Base-by-base conservation (phyloP, 2,113 vertebrate species). In the Phocoena sinus region DNA sequence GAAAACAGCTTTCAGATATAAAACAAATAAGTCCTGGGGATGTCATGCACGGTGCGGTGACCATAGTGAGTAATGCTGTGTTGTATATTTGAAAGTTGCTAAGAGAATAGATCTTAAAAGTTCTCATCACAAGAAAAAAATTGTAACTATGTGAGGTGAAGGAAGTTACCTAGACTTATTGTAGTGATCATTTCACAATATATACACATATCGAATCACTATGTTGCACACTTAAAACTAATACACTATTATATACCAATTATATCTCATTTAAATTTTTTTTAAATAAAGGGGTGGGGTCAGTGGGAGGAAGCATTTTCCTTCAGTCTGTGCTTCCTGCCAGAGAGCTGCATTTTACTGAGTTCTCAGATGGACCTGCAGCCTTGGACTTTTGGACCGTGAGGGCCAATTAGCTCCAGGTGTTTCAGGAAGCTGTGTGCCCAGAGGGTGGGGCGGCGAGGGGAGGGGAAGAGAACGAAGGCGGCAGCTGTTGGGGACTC, bases 81-180 rank as follows among this genome's bases (percentile, higher is more conserved):
- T 58, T 47, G 23, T 58, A 47, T 62, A 60, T 18, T 60, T 71
- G 77, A 82, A 82, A 60, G 65, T 14, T 62, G 50, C 50, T 33
- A n/a, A 60, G 21, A 82, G 36, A 26, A 26, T 26, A 70, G 47
- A 70, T 70, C 84, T 56, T 86, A 56, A 70, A 90, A 38, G 33
- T 50, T 79, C 73, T 92, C 67, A 47, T 62, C 50, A 62, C 31
- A 62, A 82, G 65, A 8, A 82, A 92, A 91, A 81, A 60, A 47
- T 25, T 71, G 36, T 73, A 47, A 82, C 38, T 26, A 17, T 25
- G 50, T 81, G 77, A 70, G 36, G 10, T 47, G 53, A 47, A 60
- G 28, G 14, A 12, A 44, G 71, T 89, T 71, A 28, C 41, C 89
- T 70, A 91, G 65, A n/a, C 14, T 71, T 81, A 25, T 13, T 14